Conservation (phyloP, 2,797 vertebrate species). For the Apogon talboti region DNA sequence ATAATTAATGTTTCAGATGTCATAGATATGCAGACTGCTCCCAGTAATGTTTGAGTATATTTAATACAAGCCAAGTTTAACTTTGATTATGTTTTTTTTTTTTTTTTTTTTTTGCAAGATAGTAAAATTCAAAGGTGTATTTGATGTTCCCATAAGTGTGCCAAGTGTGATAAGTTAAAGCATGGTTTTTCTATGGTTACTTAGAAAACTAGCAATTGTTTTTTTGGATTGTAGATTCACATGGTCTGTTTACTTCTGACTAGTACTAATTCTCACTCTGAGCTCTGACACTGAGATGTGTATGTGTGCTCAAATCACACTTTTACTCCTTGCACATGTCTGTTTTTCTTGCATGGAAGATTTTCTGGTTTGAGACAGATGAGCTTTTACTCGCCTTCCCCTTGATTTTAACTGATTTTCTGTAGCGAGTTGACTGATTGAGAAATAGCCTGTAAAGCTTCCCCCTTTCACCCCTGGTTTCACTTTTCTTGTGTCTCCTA, state of each 20-base stretch:
- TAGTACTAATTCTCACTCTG: slow-evolving; percentile 90
- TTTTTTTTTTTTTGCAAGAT: slow-evolving; percentile 15
- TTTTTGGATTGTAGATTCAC: slow-evolving; percentile 59
- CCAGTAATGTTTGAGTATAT: slow-evolving; percentile 28
- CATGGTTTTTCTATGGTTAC: slow-evolving; percentile 48
- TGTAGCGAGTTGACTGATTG: slow-evolving; percentile 65
- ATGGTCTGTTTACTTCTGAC: slow-evolving; percentile 86
- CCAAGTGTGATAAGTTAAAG: slow-evolving; percentile 56
- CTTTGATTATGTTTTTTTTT: slow-evolving; percentile 12
- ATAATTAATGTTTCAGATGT: slow-evolving; percentile 4
- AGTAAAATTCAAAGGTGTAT: slow-evolving; percentile 9
- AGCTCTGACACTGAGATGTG: slow-evolving; percentile 74
- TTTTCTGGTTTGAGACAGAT: slow-evolving; percentile 76
- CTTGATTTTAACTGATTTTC: slow-evolving; percentile 68
- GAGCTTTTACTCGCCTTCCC: slow-evolving; percentile 57
- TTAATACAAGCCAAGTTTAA: slow-evolving; percentile 15
- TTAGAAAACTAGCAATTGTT: slow-evolving; percentile 38
- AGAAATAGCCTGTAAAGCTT: slow-evolving; percentile 69
- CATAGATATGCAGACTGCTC: not conserved
- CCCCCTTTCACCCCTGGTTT: slow-evolving; percentile 65
- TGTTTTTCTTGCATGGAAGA: slow-evolving; percentile 91
- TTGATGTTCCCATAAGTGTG: slow-evolving; percentile 17
- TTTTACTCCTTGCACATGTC: slow-evolving; percentile 90
- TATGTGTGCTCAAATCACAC: slow-evolving; percentile 67
- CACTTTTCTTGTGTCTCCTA: slow-evolving; percentile 61